A percentile compares a stretch with the other conserved stretches of the same genome.
phyloP scores from a whole-genome alignment of 1,140 invertebrate genomes.

The Metaphire vulgaris region DNA sequence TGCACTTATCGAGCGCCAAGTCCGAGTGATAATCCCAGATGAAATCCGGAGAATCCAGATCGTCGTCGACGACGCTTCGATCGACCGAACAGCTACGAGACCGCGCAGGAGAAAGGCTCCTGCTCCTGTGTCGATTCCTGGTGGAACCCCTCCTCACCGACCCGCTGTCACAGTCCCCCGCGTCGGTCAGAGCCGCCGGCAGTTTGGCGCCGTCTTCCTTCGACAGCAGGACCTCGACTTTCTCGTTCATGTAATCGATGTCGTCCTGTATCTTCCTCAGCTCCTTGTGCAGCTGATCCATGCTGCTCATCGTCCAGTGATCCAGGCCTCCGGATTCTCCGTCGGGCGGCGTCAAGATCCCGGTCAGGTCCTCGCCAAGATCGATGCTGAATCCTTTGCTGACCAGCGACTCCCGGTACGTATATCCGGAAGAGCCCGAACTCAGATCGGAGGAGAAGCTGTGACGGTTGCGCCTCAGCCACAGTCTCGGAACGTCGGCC shows the following conservation, averaged over 20 bases:
- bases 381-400: conserved; percentile 22
- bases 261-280: conserved; percentile 13
- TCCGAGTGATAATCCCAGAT: conserved; percentile 14
- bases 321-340: neutral
- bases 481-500: neutral
- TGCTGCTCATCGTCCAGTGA: conserved; percentile 4
- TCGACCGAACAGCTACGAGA: neutral
- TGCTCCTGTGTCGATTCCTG: neutral
- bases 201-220: neutral
- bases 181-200: neutral
- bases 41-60: conserved; percentile 15
- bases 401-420: conserved; percentile 16
- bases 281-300: conserved; percentile 18
- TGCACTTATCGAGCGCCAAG: neutral
- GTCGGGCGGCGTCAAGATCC: neutral
- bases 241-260: conserved; percentile 16
- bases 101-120: neutral
- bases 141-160: neutral
- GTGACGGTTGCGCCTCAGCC: neutral
- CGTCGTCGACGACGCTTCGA: neutral
- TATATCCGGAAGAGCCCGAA: conserved; percentile 2
- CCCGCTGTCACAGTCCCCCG: neutral
- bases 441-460: neutral
- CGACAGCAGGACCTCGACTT: conserved; percentile 9
- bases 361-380: conserved; percentile 15